These are phyloP conservation scores for Chaetodon auriga DNA, from an alignment of 2,113 vertebrate species.

Conservation along the genomic window DNA sequence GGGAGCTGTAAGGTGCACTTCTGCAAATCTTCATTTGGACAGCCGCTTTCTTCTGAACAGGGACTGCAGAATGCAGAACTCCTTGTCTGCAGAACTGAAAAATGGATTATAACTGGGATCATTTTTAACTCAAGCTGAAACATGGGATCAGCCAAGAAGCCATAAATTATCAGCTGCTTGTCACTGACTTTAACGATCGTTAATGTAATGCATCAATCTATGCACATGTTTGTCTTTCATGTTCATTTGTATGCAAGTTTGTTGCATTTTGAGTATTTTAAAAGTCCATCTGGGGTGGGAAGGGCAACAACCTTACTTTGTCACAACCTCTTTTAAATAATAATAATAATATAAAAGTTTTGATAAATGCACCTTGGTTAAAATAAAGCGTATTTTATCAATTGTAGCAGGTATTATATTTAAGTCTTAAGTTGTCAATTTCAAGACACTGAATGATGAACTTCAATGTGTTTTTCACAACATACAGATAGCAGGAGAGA, in stretches of 20 bases:
- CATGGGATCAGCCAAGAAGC: too few relatives aligned
- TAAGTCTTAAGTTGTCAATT: background rate
- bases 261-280: too few relatives aligned
- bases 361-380: background rate
- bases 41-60: background rate
- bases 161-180: too few relatives aligned
- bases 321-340: too few relatives aligned
- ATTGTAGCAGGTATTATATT: background rate
- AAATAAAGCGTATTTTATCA: background rate
- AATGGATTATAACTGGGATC: background rate
- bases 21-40: background rate
- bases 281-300: too few relatives aligned
- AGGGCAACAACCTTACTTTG: too few relatives aligned
- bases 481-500: background rate
- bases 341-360: too few relatives aligned
- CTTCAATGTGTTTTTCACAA: background rate
- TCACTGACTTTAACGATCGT: too few relatives aligned
- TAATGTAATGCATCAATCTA: too few relatives aligned
- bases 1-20: background rate
- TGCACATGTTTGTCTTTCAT: too few relatives aligned
- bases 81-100: too few relatives aligned
- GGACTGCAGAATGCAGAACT: background rate
- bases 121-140: background rate
- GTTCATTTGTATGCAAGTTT: too few relatives aligned
- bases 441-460: slow-evolving; percentile 17